phyloP scores from a whole-genome alignment of 2,113 vertebrate species.

The Labeo catla region DNA sequence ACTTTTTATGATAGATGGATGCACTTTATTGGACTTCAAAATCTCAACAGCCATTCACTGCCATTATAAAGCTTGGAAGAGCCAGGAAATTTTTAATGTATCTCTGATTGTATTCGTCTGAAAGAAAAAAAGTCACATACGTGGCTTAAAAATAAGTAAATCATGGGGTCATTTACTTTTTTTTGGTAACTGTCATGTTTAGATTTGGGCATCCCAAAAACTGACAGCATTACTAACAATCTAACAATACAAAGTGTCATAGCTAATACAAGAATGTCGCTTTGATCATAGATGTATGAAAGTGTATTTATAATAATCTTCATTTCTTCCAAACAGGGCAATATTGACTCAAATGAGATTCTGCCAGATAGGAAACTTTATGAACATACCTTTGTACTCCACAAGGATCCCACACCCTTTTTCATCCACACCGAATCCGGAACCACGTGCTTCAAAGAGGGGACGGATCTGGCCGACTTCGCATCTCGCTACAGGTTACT shows the following conservation, averaged over 20 bases:
- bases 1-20: too few species aligned
- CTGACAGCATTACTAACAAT: background rate
- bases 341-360: background rate
- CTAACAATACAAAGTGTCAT: background rate
- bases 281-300: background rate
- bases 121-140: too few species aligned
- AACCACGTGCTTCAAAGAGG: slow-evolving; percentile 81
- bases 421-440: slow-evolving; percentile 82
- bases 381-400: slow-evolving; percentile 72
- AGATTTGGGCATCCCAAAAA: background rate
- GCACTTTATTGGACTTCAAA: too few species aligned
- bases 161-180: too few species aligned
- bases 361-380: slow-evolving; percentile 67
- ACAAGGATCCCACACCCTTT: slow-evolving; percentile 79
- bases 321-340: slow-evolving; percentile 10
- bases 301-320: background rate
- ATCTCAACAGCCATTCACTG: too few species aligned
- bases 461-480: slow-evolving; percentile 74
- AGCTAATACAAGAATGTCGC: background rate
- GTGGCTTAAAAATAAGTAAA: too few species aligned
- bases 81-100: too few species aligned
- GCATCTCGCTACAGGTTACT: slow-evolving; percentile 3
- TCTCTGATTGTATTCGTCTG: too few species aligned
- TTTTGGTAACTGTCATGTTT: too few species aligned
- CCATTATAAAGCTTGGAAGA: too few species aligned